Percentiles rank a stretch among this genome's conserved stretches.
phyloP scores from a whole-genome alignment of 2,888 invertebrate species.

The Phrixothrix hirtus region DNA sequence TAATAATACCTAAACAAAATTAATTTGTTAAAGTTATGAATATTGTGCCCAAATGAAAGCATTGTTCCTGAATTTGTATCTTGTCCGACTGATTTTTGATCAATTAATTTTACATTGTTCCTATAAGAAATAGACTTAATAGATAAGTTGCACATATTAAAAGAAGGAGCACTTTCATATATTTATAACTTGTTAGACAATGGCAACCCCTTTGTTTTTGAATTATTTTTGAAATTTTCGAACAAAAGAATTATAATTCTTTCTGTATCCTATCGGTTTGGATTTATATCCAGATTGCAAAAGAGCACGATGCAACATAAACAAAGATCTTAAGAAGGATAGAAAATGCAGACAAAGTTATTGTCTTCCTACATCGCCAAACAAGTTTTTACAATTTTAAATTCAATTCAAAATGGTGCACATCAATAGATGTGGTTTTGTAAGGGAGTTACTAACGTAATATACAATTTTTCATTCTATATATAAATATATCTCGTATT shows the following conservation, averaged over 20 bases:
- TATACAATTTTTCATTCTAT: not conserved
- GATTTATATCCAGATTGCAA: constrained; percentile 17
- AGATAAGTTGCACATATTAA: constrained; percentile 29
- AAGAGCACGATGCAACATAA: constrained; percentile 19
- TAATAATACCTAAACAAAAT: too few species aligned
- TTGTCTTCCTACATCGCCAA: constrained; percentile 43
- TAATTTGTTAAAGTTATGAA: too few species aligned
- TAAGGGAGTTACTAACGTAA: not conserved
- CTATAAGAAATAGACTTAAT: constrained; percentile 33
- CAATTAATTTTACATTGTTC: constrained; percentile 36
- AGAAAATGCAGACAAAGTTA: constrained; percentile 32
- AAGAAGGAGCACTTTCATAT: constrained; percentile 24
- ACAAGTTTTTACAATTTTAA: constrained; percentile 40
- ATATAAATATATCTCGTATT: not conserved
- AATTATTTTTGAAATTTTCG: constrained; percentile 18
- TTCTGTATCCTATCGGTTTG: constrained; percentile 20
- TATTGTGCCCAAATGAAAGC: constrained; percentile 2
- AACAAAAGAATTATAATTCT: constrained; percentile 25
- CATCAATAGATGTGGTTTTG: constrained; percentile 23
- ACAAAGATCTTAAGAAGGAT: constrained; percentile 27
- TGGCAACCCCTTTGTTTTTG: constrained; percentile 28
- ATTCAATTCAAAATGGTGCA: constrained; percentile 40
- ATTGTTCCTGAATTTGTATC: not conserved
- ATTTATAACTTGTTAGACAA: constrained; percentile 32
- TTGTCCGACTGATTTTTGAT: constrained; percentile 24